phyloP scores from a whole-genome alignment of 2,797 vertebrate species.

The Crocodylus rhombifer region DNA sequence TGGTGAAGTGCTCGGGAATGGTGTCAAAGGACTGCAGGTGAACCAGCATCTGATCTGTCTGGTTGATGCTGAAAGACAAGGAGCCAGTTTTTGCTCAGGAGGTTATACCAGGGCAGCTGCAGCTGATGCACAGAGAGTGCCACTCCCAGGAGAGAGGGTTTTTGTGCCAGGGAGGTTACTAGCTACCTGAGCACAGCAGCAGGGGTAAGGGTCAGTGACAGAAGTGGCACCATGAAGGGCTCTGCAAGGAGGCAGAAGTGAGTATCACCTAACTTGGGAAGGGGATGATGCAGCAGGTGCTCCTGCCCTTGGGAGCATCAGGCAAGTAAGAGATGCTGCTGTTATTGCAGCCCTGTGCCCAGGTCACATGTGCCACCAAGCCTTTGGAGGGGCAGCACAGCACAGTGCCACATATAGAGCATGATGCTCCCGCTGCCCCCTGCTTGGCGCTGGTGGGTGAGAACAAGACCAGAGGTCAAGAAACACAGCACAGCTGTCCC shows the following conservation, averaged over 20 bases:
- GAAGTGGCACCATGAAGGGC: not conserved
- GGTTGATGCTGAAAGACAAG: slow-evolving; percentile 90
- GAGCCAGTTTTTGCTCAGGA: not conserved
- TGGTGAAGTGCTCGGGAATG: slow-evolving; percentile 95
- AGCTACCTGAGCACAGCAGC: too few relatives aligned
- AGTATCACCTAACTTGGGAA: not conserved
- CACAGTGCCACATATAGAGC: not conserved
- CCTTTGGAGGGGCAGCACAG: not conserved
- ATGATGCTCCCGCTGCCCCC: not conserved
- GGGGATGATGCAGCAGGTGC: not conserved
- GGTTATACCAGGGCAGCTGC: too few relatives aligned
- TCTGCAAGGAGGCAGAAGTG: rapidly evolving
- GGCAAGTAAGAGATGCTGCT: not conserved
- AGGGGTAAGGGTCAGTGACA: not conserved
- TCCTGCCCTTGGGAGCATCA: not conserved
- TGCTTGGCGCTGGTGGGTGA: not conserved
- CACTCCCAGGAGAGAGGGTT: too few relatives aligned
- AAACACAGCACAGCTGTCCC: not conserved
- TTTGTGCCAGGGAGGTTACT: too few relatives aligned
- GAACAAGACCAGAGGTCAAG: rapidly evolving
- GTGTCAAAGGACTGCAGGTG: slow-evolving; percentile 98
- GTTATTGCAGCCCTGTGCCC: not conserved
- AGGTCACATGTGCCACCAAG: not conserved
- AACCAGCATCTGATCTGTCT: slow-evolving; percentile 98
- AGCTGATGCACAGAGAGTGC: too few relatives aligned